Evolutionary conservation across 2,888 invertebrate genomes (phyloP).

Genomic region (Drosophila crucigera): DNA sequence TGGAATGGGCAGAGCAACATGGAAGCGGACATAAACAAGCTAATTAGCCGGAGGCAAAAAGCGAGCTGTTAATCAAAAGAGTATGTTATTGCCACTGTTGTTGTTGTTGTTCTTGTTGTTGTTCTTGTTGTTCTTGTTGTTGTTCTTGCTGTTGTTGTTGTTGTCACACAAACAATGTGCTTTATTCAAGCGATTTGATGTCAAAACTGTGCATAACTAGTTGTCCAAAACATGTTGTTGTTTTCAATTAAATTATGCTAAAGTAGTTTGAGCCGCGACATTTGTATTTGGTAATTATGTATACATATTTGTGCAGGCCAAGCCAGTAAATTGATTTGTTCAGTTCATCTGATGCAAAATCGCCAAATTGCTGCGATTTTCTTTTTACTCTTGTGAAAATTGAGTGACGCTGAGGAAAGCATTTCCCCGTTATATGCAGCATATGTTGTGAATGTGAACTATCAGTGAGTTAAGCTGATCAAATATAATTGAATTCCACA

Average conservation of each 20-base stretch:
- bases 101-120: not conserved
- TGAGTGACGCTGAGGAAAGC: not conserved
- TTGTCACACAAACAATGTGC: conserved; percentile 9
- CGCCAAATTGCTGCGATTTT: not conserved
- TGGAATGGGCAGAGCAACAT: not conserved
- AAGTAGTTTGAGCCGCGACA: not conserved
- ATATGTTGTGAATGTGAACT: not conserved
- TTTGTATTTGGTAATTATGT: not conserved
- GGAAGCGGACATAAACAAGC: conserved; percentile 49
- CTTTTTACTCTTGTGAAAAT: not conserved
- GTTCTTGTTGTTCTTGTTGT: not conserved
- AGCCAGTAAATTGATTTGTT: not conserved
- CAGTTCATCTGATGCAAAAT: not conserved
- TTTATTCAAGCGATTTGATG: conserved; percentile 30
- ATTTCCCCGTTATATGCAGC: not conserved
- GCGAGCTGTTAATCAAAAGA: conserved; percentile 33
- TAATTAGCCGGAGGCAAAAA: conserved; percentile 50
- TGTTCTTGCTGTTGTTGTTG: not conserved
- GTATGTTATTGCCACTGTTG: conserved; percentile 2
- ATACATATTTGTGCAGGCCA: too few relatives aligned
- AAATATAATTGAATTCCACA: not conserved
- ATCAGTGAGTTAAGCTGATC: not conserved
- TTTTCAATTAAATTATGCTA: not conserved
- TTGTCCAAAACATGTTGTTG: conserved; percentile 7
- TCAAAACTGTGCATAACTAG: conserved; percentile 22